Conservation (phyloP, 2,113 vertebrate genomes). For the Micromys minutus region DNA sequence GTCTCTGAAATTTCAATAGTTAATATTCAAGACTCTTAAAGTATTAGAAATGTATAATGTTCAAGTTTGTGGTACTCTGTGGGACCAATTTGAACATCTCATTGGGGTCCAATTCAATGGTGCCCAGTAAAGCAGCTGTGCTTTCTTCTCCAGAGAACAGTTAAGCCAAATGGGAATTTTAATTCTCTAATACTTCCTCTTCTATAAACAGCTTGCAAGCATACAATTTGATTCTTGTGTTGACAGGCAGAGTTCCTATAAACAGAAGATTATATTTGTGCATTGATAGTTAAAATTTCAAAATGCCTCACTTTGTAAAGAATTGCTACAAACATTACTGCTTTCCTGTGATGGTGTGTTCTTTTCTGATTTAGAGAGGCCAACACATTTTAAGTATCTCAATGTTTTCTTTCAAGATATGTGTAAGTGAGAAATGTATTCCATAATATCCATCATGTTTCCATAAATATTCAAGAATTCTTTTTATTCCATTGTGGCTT, state of each 20-base stretch:
- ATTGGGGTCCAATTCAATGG: neutral
- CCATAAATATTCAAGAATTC: neutral
- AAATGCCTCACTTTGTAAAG: neutral
- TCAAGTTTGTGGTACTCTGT: neutral
- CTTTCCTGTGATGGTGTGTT: neutral
- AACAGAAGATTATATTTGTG: neutral
- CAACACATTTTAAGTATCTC: neutral
- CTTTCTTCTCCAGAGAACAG: neutral
- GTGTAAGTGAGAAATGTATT: conserved; percentile 38
- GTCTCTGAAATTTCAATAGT: neutral
- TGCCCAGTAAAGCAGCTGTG: neutral
- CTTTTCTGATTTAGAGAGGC: neutral
- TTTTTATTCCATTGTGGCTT: neutral
- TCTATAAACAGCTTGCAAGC: neutral
- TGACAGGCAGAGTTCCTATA: neutral
- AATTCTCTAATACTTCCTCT: neutral
- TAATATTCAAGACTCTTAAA: neutral
- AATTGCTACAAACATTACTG: neutral
- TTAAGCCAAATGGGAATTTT: neutral
- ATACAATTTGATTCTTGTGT: neutral
- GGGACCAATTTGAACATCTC: neutral
- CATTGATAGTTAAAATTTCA: neutral
- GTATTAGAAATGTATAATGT: neutral
- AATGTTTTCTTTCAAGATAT: neutral
- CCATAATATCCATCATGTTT: neutral